These are phyloP conservation scores for Sebastes schlegelii DNA, from an alignment of 2,113 vertebrate species.

Conservation along the genomic window DNA sequence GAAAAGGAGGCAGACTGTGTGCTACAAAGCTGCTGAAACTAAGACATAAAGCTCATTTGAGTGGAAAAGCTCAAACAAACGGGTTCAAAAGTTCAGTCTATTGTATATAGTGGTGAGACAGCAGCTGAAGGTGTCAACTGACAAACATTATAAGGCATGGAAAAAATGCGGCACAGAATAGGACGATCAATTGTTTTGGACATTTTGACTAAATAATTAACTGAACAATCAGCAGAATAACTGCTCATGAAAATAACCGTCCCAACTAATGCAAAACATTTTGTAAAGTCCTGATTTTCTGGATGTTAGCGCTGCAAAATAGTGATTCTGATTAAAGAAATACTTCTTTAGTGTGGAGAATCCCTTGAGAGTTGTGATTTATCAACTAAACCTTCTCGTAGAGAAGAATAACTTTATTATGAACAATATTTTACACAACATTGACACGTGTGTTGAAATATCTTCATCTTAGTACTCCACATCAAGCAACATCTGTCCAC, in stretches of 20 bases:
- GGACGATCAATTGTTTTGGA: background rate
- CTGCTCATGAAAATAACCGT: background rate
- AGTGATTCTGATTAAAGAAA: background rate
- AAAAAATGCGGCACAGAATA: background rate
- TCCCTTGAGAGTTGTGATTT: constrained; percentile 12
- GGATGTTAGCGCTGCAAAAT: background rate
- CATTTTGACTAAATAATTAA: background rate
- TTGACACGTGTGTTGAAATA: constrained; percentile 16
- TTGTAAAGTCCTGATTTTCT: background rate
- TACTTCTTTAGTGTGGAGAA: background rate
- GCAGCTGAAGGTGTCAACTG: constrained; percentile 10
- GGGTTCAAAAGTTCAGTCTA: constrained; percentile 45
- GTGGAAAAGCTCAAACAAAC: constrained; percentile 23
- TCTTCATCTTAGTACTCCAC: background rate
- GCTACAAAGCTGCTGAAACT: constrained; percentile 25
- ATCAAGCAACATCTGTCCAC: constrained; percentile 10
- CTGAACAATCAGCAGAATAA: background rate
- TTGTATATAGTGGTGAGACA: background rate
- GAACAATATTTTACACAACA: constrained; percentile 38
- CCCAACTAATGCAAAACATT: background rate
- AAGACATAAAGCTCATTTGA: constrained; percentile 18
- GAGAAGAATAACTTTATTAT: constrained; percentile 85
- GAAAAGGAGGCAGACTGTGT: constrained; percentile 1
- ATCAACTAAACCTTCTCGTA: constrained; percentile 85
- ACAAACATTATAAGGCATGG: background rate